Evolutionary conservation across 2,888 invertebrate species (phyloP).

Genomic region (Phyllotreta striolata): DNA sequence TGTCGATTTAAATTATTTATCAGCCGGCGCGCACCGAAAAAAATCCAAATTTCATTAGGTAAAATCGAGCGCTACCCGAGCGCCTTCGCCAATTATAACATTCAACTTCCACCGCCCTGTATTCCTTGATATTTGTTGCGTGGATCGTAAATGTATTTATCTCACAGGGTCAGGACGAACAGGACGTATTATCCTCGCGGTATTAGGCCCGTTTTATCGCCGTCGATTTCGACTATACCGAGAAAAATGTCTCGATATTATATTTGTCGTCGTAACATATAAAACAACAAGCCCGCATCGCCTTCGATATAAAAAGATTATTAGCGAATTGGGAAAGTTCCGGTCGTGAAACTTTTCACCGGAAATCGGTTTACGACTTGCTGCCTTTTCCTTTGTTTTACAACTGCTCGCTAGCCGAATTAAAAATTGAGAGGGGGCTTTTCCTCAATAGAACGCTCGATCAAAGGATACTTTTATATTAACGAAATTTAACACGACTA

Average conservation of each 20-base stretch:
- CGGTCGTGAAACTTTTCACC: constrained; percentile 4
- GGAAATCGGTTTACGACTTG: neutral
- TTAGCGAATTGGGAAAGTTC: constrained; percentile 23
- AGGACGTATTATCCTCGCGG: constrained; percentile 18
- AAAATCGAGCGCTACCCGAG: neutral
- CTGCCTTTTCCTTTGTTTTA: no score
- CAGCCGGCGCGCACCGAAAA: neutral
- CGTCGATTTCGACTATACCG: constrained; percentile 9
- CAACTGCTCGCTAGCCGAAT: no score
- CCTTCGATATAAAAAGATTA: constrained; percentile 25
- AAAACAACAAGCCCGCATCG: constrained; percentile 12
- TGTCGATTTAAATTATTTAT: constrained; percentile 22
- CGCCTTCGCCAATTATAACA: neutral
- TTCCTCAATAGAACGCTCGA: no score
- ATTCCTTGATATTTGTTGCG: neutral
- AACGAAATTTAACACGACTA: no score
- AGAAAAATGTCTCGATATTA: constrained; percentile 19
- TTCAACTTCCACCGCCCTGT: neutral
- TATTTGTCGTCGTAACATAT: constrained; percentile 21
- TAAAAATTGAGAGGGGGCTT: no score
- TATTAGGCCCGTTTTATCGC: constrained; percentile 20
- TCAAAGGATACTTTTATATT: no score
- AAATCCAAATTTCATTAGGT: no score
- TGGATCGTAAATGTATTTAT: no score
- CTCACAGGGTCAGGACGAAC: no score